Evolutionary conservation across 2,113 vertebrate species (phyloP), one percentile per base, ranked within the genome.

Genomic region (Rhinopomastus cyanomelas): DNA sequence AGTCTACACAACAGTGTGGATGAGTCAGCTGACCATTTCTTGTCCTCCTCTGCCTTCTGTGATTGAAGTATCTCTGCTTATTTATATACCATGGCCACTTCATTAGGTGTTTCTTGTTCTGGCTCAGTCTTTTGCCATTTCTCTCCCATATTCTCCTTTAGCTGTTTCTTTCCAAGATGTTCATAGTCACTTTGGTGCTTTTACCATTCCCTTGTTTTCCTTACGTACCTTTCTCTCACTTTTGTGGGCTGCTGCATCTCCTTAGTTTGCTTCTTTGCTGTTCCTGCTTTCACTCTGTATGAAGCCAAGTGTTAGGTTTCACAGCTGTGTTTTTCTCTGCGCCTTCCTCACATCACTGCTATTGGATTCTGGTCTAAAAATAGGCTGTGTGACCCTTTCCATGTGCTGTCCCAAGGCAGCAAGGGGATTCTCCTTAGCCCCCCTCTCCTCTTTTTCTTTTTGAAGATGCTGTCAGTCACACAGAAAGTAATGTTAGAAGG

Each of bases 301-400:
- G 89, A 87, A 77, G 65, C 95, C 92, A 89, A 95, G 94, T 95
- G 93, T 97, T 95, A 67, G 77, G 83, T 96, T 97, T 96, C 96
- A 97, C 89, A 95, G 93, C 95, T 94, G 96, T 80, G 12, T 87
- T 94, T 95, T 95, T 92, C 94, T 69, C 91, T 92, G 81, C 0
- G 93, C 94, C 92, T 87, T 88, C 60, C 66, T 93, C 89, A 75
- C 75, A 92, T 90, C 95, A 92, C 86, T 96, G 95, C 96, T 92
- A 95, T 95, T 83, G 91, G 93, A 97, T 96, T 96, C 94, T 94
- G 86, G 97, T 97, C 97, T 97, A 98, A 97, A 98, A 97, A 97
- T 97, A 98, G 46, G 88, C 56, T 90, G 17, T 56, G 60, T 95
- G 62, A 90, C 87, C 94, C 91, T 94, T 92, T 81, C 81, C 73